Evolutionary conservation across 1,140 invertebrate species (phyloP).

Genomic region (Anagrus nilaparvatae): DNA sequence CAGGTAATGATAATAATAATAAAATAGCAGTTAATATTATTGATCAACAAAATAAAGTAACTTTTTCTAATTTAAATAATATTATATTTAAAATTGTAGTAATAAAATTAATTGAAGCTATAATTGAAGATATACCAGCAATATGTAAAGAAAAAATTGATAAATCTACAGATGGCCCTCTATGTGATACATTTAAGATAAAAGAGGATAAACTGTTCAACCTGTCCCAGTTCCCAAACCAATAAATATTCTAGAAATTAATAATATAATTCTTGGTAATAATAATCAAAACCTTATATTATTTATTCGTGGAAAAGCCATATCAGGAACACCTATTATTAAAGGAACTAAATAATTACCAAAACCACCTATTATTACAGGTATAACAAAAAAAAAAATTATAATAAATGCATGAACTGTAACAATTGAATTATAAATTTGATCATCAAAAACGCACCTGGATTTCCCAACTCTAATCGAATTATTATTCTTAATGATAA

Average conservation of each 20-base stretch:
- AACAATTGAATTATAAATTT: conserved; percentile 64
- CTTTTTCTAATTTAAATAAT: conserved; percentile 39
- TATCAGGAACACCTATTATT: conserved; percentile 61
- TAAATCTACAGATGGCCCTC: conserved; percentile 52
- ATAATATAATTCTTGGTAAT: conserved; percentile 48
- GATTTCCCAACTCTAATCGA: neutral
- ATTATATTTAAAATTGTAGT: conserved; percentile 49
- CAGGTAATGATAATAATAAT: conserved; percentile 54
- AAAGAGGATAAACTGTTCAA: conserved; percentile 59
- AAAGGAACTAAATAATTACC: conserved; percentile 67
- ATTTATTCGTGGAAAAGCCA: conserved; percentile 67
- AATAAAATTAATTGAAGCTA: conserved; percentile 58
- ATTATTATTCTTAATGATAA: neutral
- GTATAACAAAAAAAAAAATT: conserved; percentile 75
- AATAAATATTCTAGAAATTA: conserved; percentile 47
- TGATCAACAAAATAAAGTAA: conserved; percentile 54
- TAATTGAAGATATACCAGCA: conserved; percentile 56
- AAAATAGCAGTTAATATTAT: conserved; percentile 57
- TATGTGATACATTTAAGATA: conserved; percentile 48
- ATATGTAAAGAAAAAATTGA: conserved; percentile 58
- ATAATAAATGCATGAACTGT: conserved; percentile 66
- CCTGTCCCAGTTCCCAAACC: conserved; percentile 53
- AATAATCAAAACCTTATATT: conserved; percentile 69
- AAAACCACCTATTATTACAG: conserved; percentile 67
- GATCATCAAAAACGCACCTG: conserved; percentile 39